Percentiles rank a stretch among this genome's conserved stretches.
Evolutionary conservation across 1,140 invertebrate species (phyloP).

Genomic region (Drosophila leontia): DNA sequence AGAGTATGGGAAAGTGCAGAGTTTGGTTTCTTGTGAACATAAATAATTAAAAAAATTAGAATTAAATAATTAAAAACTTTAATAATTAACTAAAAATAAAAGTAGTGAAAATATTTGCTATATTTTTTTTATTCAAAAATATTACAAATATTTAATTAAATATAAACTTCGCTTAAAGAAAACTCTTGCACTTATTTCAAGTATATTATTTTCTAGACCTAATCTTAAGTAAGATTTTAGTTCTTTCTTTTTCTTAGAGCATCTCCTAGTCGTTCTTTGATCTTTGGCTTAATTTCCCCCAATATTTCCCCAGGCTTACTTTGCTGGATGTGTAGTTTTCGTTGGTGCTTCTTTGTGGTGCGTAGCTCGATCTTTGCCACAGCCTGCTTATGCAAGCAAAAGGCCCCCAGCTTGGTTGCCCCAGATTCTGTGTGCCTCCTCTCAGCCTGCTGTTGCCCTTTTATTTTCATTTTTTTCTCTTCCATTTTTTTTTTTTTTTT

Average conservation of each 20-base stretch:
- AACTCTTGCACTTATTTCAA: background rate
- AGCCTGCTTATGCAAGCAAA: slow-evolving; percentile 78
- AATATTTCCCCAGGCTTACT: slow-evolving; percentile 41
- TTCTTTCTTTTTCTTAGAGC: background rate
- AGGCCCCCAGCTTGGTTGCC: slow-evolving; percentile 80
- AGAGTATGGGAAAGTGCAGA: background rate
- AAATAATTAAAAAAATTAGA: no score
- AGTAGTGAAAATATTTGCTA: background rate
- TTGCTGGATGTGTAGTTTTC: slow-evolving; percentile 57
- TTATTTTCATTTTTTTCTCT: slow-evolving; percentile 39
- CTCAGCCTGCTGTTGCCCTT: slow-evolving; percentile 47
- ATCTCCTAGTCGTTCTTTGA: background rate
- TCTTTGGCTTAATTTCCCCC: background rate
- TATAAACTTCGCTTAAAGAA: background rate
- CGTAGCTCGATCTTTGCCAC: slow-evolving; percentile 63
- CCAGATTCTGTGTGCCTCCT: slow-evolving; percentile 66
- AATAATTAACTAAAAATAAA: no score
- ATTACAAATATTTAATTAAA: background rate
- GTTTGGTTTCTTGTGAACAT: background rate
- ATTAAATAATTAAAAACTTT: no score
- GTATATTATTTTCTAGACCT: background rate
- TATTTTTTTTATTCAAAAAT: no score
- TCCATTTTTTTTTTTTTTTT: slow-evolving; percentile 20
- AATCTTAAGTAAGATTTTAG: accelerated
- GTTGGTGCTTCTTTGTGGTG: slow-evolving; percentile 53